Evolutionary conservation across 1,140 invertebrate species (phyloP).

Genomic region (Camponotus vicinus): DNA sequence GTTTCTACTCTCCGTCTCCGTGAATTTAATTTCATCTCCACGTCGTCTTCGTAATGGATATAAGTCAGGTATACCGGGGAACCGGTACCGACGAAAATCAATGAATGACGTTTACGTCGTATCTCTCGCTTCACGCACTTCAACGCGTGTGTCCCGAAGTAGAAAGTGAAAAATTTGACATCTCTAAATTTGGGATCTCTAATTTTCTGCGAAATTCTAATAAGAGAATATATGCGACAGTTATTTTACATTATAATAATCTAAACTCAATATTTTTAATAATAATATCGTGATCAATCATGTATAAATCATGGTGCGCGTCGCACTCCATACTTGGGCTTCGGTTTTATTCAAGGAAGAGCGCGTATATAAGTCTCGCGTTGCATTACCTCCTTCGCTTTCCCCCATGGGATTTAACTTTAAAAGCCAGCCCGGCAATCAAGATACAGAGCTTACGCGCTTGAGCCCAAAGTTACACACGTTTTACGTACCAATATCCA

Average conservation of each 20-base stretch:
- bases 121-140: neutral
- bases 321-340: constrained; percentile 36
- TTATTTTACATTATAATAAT: neutral
- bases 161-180: neutral
- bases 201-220: constrained; percentile 31
- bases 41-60: constrained; percentile 22
- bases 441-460: constrained; percentile 64
- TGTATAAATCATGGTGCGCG: neutral
- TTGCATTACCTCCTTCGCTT: constrained; percentile 47
- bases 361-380: constrained; percentile 24
- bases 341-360: constrained; percentile 62
- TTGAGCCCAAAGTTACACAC: constrained; percentile 69
- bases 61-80: constrained; percentile 5
- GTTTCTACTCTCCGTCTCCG: constrained; percentile 18
- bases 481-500: constrained; percentile 65
- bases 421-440: constrained; percentile 66
- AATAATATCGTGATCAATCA: constrained; percentile 22
- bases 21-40: constrained; percentile 55
- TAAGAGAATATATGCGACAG: neutral
- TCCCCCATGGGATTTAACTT: constrained; percentile 67
- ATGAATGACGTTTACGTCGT: constrained; percentile 19
- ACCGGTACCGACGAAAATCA: constrained; percentile 30
- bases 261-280: neutral
- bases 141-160: neutral
- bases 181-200: neutral